Evolutionary conservation across 2,797 vertebrate genomes (phyloP).

Genomic region (Hydrocynus forskahlii): DNA sequence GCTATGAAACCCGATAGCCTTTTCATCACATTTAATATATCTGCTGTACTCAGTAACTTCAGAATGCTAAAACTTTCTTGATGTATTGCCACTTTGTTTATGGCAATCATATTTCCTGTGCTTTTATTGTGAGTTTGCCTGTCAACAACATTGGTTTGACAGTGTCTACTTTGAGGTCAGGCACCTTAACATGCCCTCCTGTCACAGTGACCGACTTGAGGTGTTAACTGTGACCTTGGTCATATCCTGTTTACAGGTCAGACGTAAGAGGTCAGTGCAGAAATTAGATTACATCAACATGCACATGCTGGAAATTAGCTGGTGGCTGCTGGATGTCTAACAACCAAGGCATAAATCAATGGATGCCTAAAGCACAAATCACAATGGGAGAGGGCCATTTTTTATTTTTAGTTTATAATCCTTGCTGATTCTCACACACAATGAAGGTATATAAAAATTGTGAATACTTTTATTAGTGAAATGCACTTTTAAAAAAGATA

Average conservation of each 20-base stretch:
- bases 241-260: constrained; percentile 9
- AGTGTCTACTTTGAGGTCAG: not conserved
- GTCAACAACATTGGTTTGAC: not conserved
- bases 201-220: not conserved
- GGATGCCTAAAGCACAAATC: not conserved
- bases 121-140: not conserved
- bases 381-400: not conserved
- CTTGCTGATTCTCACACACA: not conserved
- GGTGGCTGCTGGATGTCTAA: not conserved
- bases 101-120: too few species aligned
- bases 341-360: not conserved
- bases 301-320: constrained; percentile 4
- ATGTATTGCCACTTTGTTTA: not conserved
- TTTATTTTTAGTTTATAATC: not conserved
- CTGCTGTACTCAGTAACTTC: not conserved
- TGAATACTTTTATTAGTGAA: not conserved
- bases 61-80: not conserved
- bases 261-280: not conserved
- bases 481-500: not conserved
- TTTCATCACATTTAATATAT: not conserved
- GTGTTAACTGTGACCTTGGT: not conserved
- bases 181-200: not conserved
- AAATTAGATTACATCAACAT: not conserved
- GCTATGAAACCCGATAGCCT: not conserved
- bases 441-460: not conserved